Conservation (phyloP, 2,797 vertebrate genomes). For the Apogon talboti region DNA sequence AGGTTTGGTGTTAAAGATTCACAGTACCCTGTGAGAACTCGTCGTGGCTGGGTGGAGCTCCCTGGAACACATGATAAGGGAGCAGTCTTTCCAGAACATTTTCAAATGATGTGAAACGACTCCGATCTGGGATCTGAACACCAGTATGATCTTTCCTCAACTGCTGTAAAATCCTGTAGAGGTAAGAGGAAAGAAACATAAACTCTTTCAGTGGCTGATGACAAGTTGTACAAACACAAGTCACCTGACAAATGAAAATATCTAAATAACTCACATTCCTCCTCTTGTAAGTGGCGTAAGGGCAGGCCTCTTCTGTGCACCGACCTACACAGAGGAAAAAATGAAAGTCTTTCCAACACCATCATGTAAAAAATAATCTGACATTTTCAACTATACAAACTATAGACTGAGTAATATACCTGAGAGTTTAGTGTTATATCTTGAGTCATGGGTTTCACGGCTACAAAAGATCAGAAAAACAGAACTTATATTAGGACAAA, state of each 20-base stretch:
- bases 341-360: no score
- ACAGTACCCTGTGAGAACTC: slow-evolving; percentile 90
- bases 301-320: slow-evolving; percentile 90
- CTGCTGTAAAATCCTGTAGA: slow-evolving; percentile 89
- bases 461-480: slow-evolving; percentile 47
- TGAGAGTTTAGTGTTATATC: slow-evolving; percentile 75
- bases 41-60: slow-evolving; percentile 87
- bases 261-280: slow-evolving; percentile 88
- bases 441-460: slow-evolving; percentile 69
- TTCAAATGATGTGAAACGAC: slow-evolving; percentile 86
- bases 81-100: slow-evolving; percentile 91
- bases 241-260: neutral
- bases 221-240: neutral
- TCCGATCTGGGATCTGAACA: slow-evolving; percentile 87
- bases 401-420: slow-evolving; percentile 49
- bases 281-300: slow-evolving; percentile 91
- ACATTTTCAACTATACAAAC: no score
- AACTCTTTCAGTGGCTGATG: neutral
- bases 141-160: slow-evolving; percentile 89
- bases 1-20: neutral
- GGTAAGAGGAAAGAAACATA: neutral
- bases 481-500: neutral
- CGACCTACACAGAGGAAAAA: slow-evolving; percentile 49
- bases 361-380: no score
- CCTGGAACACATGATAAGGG: slow-evolving; percentile 95